Evolutionary conservation across 2,888 invertebrate genomes (phyloP).

Genomic region (Pharmacophagus antenor): DNA sequence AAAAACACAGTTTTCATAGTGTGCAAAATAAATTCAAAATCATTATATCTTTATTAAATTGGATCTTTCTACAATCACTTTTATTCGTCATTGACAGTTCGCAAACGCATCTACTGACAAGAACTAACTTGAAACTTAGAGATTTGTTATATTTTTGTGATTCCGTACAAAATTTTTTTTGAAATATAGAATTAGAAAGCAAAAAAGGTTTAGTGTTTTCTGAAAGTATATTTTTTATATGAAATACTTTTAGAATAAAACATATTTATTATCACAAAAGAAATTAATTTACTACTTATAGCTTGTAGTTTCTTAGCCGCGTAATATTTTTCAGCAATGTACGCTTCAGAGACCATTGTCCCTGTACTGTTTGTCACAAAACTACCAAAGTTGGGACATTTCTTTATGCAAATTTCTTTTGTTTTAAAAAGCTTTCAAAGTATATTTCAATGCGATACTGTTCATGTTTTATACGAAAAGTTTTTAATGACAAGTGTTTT

Average conservation of each 20-base stretch:
- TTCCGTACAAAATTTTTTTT: too few relatives aligned
- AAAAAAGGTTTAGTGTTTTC: too few relatives aligned
- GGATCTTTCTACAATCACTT: too few relatives aligned
- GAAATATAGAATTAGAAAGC: neutral
- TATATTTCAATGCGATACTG: constrained; percentile 15
- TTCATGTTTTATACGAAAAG: constrained; percentile 24
- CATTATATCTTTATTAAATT: too few relatives aligned
- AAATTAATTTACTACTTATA: neutral
- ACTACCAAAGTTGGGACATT: constrained; percentile 20
- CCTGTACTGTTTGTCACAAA: constrained; percentile 23
- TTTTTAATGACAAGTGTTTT: constrained; percentile 22
- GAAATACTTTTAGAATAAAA: neutral
- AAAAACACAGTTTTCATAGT: too few relatives aligned
- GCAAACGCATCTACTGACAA: too few relatives aligned
- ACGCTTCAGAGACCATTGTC: constrained; percentile 17
- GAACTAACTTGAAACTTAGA: too few relatives aligned
- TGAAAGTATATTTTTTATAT: too few relatives aligned
- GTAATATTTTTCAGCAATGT: constrained; percentile 2
- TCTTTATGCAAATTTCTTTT: constrained; percentile 28
- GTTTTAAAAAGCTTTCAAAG: constrained; percentile 25
- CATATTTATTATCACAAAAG: neutral
- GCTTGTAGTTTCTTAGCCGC: neutral
- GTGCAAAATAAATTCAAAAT: too few relatives aligned
- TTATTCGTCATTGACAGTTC: too few relatives aligned
- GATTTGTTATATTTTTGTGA: too few relatives aligned